Percentiles rank a stretch among this genome's conserved stretches.
These are phyloP conservation scores for Carpatolechia fugitivella DNA, from an alignment of 2,888 invertebrate species.

Conservation along the genomic window DNA sequence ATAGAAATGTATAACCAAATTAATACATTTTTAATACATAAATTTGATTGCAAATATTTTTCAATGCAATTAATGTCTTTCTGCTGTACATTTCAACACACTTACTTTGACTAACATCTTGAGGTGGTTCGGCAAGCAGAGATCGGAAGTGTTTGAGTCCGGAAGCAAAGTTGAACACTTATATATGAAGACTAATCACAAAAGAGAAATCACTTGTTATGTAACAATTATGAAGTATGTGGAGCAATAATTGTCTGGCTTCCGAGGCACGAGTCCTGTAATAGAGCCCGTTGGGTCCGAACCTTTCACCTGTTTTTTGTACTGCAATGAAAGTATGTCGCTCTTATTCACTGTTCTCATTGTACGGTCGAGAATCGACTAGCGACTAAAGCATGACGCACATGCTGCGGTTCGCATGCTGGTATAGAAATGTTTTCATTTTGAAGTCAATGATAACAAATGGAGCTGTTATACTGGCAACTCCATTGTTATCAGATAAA, in stretches of 20 bases:
- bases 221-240: constrained; percentile 37
- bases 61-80: not conserved
- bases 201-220: constrained; percentile 43
- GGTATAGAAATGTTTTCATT: constrained; percentile 29
- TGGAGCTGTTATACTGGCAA: constrained; percentile 31
- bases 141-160: constrained; percentile 37
- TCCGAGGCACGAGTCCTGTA: constrained; percentile 32
- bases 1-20: constrained; percentile 2
- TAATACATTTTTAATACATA: not conserved
- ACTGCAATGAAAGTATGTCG: constrained; percentile 24
- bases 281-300: constrained; percentile 30
- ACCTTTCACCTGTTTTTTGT: constrained; percentile 38
- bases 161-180: constrained; percentile 39
- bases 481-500: constrained; percentile 37
- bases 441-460: constrained; percentile 36
- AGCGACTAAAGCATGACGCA: constrained; percentile 17
- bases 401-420: not conserved
- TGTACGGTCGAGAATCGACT: constrained; percentile 19
- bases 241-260: constrained; percentile 28
- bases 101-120: constrained; percentile 41
- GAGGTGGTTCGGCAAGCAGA: constrained; percentile 27
- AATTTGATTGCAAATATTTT: not conserved
- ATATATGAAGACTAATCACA: constrained; percentile 40
- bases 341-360: constrained; percentile 27
- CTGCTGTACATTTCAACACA: constrained; percentile 17